These are phyloP conservation scores for Elanoides forficatus DNA, from an alignment of 2,113 vertebrate genomes.

Conservation along the genomic window DNA sequence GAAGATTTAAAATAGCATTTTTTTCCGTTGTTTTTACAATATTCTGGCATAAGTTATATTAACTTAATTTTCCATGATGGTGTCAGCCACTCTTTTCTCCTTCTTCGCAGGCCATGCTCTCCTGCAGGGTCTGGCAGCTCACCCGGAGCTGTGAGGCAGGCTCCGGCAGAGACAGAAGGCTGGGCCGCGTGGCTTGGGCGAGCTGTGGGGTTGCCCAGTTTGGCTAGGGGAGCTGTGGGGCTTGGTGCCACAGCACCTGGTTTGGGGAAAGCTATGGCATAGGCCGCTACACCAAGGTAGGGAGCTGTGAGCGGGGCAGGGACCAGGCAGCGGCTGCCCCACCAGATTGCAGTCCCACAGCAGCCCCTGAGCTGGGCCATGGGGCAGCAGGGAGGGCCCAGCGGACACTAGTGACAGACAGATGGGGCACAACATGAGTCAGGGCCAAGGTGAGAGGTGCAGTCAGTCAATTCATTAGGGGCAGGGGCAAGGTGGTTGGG, in stretches of 20 bases:
- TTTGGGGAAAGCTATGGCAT: neutral
- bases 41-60: neutral
- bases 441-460: neutral
- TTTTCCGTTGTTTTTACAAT: neutral
- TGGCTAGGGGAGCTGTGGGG: neutral
- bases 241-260: neutral
- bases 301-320: neutral
- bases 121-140: neutral
- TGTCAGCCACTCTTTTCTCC: neutral
- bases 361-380: neutral
- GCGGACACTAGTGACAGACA: rapidly evolving
- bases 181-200: neutral
- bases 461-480: too few relatives aligned
- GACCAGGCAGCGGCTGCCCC: neutral
- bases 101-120: neutral
- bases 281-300: neutral
- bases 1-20: neutral
- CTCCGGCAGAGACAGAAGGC: neutral
- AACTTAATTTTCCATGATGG: neutral
- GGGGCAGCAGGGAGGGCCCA: neutral
- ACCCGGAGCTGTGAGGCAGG: neutral
- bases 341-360: too few relatives aligned
- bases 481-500: neutral
- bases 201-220: neutral
- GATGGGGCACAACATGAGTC: too few relatives aligned